Base-by-base conservation (phyloP, 2,797 vertebrate genomes). In the Miichthys miiuy region DNA sequence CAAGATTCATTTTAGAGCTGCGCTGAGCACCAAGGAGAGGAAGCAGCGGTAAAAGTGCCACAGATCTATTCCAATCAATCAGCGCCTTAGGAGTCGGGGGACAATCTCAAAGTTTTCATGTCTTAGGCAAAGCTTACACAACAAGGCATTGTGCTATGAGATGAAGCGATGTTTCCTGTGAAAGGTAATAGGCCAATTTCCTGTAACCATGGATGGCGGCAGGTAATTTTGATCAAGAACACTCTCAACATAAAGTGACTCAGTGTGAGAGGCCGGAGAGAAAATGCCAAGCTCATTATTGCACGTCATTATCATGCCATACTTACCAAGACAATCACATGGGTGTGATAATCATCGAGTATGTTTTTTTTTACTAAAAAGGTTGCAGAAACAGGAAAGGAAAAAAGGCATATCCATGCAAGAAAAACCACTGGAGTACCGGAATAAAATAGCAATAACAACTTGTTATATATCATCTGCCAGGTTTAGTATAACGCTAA, bases 41-140 rank as follows among this genome's bases (percentile, higher is more conserved):
- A 85, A 67, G 77, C 52, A 44, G 76, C 10, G 51, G 74, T 80
- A 25, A 68, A 82, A 75, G 62, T 38, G 70, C 68, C 21, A 61
- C 65, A 70, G 68, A 86, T 81, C 84, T 76, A 65, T 87, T 83
- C 60, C 46, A 71, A 87, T 87, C 86, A 77, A 78, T 89, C 87
- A 68, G 78, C 0, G 14, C 65, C 83, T 13, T 50, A 82, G 68
- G 79, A 84, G 70, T 67, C 78, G 52, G 66, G 71, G 71, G 67
- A 46, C 65, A 57, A 50, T 76, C 25, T 65, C 62, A 75, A 78
- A 85, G 66, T 82, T 80, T 84, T 64, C 50, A 41, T 20, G 55
- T 80, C 46, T 51, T 50, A 64, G 68, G 62, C 38, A 63, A 81
- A 86, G 61, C 75, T 81, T 71, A 75, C 41, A 72, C 75, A 87